These are phyloP conservation scores for Champsocephalus esox DNA, from an alignment of 2,797 vertebrate species.

Conservation along the genomic window DNA sequence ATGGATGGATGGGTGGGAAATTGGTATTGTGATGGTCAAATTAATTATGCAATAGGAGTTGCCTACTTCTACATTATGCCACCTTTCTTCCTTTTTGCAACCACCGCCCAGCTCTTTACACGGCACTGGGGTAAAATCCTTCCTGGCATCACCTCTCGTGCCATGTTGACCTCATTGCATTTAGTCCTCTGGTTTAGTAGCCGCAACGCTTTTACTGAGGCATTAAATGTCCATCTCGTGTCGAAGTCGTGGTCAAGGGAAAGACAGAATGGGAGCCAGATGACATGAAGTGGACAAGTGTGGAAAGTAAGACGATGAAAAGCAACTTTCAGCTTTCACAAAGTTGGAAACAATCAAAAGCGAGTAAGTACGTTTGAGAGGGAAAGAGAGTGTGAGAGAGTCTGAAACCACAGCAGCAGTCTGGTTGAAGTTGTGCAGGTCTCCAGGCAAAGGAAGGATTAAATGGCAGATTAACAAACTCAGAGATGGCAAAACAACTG, in stretches of 20 bases:
- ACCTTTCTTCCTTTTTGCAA: constrained; percentile 34
- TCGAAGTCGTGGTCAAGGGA: not conserved
- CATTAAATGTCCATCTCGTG: not conserved
- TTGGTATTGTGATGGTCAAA: constrained; percentile 39
- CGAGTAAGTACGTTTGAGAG: constrained; percentile 2
- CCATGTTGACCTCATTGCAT: constrained; percentile 54
- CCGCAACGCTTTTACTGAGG: not conserved
- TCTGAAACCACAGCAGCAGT: constrained; percentile 27
- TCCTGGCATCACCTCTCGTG: constrained; percentile 34
- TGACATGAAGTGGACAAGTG: not conserved
- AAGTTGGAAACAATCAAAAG: constrained; percentile 18
- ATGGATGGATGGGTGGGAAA: constrained; percentile 34
- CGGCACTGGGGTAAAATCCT: constrained; percentile 35
- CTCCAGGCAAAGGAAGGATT: constrained; percentile 66
- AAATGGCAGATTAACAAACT: constrained; percentile 49
- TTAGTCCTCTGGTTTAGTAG: not conserved
- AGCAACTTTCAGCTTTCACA: not conserved
- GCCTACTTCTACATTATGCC: constrained; percentile 20
- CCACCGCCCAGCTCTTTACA: constrained; percentile 24
- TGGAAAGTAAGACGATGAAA: not conserved
- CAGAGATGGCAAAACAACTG: constrained; percentile 36
- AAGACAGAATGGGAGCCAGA: not conserved
- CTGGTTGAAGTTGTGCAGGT: constrained; percentile 58
- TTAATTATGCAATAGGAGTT: constrained; percentile 62
- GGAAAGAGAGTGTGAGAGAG: constrained; percentile 17